Conservation (phyloP, 2,113 vertebrate species). For the Lepidothrix coronata region DNA sequence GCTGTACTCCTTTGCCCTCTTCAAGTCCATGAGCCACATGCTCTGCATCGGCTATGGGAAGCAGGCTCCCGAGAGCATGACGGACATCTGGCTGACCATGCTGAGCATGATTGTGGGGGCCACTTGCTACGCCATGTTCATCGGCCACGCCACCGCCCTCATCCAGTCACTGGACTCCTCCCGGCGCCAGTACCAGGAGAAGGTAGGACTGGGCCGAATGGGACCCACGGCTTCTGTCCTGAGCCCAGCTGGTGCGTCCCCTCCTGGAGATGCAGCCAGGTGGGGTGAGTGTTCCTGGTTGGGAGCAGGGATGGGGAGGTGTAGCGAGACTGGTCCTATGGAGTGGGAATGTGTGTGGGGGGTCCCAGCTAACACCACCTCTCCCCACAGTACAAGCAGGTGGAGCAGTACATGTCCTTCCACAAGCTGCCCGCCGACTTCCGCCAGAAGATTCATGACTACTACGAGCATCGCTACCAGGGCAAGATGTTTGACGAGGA, state of each 20-base stretch:
- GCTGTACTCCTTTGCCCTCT: constrained; percentile 95
- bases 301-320: constrained; percentile 59
- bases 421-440: constrained; percentile 96
- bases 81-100: constrained; percentile 98
- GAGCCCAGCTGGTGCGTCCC: fast-evolving
- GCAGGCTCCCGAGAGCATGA: constrained; percentile 96
- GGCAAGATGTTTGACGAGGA: constrained; percentile 99
- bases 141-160: constrained; percentile 96
- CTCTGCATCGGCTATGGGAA: constrained; percentile 95
- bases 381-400: constrained; percentile 90
- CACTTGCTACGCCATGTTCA: constrained; percentile 98
- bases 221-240: fast-evolving
- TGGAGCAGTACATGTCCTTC: constrained; percentile 99
- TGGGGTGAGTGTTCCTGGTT: fast-evolving
- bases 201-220: constrained; percentile 71
- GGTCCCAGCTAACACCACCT: not conserved
- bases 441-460: constrained; percentile 97
- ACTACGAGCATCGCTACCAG: constrained; percentile 97
- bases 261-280: fast-evolving
- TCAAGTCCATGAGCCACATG: constrained; percentile 99
- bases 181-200: constrained; percentile 94
- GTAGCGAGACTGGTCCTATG: constrained; percentile 43
- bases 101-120: constrained; percentile 98
- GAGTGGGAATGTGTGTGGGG: not conserved
- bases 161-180: constrained; percentile 96